Base-by-base conservation (phyloP, 2,888 invertebrate species). In the Hirtodrosophila confusa region DNA sequence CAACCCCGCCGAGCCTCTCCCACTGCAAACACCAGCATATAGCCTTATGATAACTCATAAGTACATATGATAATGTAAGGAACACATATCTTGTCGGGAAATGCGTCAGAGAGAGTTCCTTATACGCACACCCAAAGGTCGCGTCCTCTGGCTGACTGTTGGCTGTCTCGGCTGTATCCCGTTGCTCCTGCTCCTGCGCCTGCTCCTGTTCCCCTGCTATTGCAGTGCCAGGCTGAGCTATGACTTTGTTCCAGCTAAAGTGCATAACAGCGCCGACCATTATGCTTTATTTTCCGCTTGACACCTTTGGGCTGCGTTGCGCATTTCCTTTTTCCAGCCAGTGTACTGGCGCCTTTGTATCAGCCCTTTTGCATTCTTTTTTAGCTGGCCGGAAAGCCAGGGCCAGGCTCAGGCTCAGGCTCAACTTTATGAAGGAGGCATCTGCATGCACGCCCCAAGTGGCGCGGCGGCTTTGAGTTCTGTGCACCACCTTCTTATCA, bases 271-370 rank as follows among this genome's bases (percentile, higher is more conserved):
- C 48, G 23, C 17, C 44, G 48, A 49, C 65, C 50, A 69, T 85
- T 85, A 85, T 88, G 88, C 86, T 86, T 86, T 83, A 83, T 88
- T 84, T 84, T 83, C 80, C 84, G 86, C 86, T 75, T 75, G 83
- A 82, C 83, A 84, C 86, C 88, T 84, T 86, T 87, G 78, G 68
- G 83, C 61, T 86, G 77, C 86, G 86, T 87, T 83, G 86, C 88
- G 83, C 83, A 84, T 87, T 84, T 84, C 86, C 88, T 79, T 78
- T 86, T 61, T 44, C 56, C 68, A 71, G 61, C 33, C 67, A 61
- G 53, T 53, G 54, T 40, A 31, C 27, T 17, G 17, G 0, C 12
- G 7, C 4, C 45, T 45, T 62, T 62, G 40, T 47, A 51, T 49
- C 63, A 67, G 56, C 48, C 60, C 39, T 29, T 58, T 55, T 17